Conservation (phyloP, 2,888 invertebrate genomes). For the Melieria omissa region DNA sequence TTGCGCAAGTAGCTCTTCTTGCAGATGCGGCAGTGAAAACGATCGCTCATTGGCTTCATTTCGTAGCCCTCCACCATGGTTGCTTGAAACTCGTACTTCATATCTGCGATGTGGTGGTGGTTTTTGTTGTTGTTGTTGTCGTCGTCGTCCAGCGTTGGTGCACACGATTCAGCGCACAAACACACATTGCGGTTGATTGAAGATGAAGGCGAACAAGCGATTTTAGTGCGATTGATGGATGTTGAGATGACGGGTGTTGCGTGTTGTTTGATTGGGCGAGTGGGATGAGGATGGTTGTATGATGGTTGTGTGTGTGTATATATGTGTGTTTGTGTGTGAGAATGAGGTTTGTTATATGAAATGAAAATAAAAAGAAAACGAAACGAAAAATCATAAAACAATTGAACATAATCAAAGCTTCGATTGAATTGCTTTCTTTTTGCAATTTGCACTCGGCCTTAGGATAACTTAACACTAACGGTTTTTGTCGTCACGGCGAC, state of each 20-base stretch:
- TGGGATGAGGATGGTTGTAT: constrained; percentile 24
- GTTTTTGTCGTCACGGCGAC: too few relatives aligned
- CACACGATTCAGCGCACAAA: too few relatives aligned
- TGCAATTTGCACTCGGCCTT: too few relatives aligned
- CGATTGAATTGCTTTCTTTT: too few relatives aligned
- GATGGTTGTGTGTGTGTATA: constrained; percentile 40
- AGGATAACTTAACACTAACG: too few relatives aligned
- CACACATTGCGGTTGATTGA: too few relatives aligned
- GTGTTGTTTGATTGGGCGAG: constrained; percentile 25
- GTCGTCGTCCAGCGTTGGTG: too few relatives aligned
- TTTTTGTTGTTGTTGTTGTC: constrained; percentile 15
- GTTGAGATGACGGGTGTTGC: constrained; percentile 19
- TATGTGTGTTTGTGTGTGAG: constrained; percentile 37
- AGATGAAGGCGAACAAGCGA: not conserved
- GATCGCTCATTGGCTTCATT: constrained; percentile 52
- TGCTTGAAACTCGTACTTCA: constrained; percentile 48
- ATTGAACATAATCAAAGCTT: constrained; percentile 32
- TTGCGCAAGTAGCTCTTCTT: constrained; percentile 72
- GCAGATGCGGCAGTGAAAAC: constrained; percentile 70
- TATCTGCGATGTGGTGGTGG: constrained; percentile 21
- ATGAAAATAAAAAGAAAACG: constrained; percentile 51
- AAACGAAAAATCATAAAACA: constrained; percentile 47
- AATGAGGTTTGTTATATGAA: constrained; percentile 49
- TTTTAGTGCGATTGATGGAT: constrained; percentile 2
- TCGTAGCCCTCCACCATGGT: constrained; percentile 39